Evolutionary conservation across 2,113 vertebrate genomes (phyloP).

Genomic region (Limnothrissa miodon): DNA sequence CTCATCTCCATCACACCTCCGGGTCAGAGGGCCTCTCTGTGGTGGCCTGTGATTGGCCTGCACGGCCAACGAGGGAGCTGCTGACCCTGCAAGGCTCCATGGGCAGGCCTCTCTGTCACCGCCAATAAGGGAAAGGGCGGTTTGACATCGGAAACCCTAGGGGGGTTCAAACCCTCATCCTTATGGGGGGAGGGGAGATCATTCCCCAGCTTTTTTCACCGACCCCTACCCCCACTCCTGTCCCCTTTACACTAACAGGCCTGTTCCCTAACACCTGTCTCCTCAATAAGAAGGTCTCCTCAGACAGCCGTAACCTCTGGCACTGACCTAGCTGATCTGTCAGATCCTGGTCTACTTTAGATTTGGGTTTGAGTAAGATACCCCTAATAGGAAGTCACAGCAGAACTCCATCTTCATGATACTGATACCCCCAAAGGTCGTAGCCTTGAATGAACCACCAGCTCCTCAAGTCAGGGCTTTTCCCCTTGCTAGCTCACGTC

Average conservation of each 20-base stretch:
- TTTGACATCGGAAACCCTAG: not conserved
- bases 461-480: not conserved
- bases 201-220: not conserved
- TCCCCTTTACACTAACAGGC: not conserved
- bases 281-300: not conserved
- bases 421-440: not conserved
- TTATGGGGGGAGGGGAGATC: not conserved
- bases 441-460: not conserved
- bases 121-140: not conserved
- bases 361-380: no score
- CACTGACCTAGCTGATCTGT: not conserved
- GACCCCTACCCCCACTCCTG: no score
- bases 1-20: not conserved
- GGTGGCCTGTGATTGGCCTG: not conserved
- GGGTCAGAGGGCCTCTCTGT: not conserved
- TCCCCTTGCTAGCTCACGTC: not conserved
- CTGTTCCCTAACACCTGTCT: not conserved
- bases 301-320: not conserved
- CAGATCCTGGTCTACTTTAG: no score
- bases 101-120: not conserved
- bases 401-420: not conserved
- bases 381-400: no score
- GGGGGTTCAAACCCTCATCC: not conserved
- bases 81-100: not conserved
- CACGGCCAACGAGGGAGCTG: not conserved